These are phyloP conservation scores for Leptinotarsa texana DNA, from an alignment of 1,140 invertebrate genomes.

Conservation along the genomic window DNA sequence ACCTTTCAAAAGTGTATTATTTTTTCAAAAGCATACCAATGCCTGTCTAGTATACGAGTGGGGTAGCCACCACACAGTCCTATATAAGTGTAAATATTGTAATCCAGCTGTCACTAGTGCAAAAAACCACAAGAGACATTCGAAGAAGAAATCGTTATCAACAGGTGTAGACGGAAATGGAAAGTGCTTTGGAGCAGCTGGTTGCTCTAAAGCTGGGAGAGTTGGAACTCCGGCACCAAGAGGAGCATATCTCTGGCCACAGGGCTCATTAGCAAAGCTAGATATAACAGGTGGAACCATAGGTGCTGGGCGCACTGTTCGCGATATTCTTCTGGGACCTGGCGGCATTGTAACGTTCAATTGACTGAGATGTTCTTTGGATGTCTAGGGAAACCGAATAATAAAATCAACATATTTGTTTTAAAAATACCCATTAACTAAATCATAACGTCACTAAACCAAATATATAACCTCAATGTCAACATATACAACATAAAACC, in stretches of 20 bases:
- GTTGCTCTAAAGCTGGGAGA: slow-evolving; percentile 41
- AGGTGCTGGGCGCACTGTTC: slow-evolving; percentile 6
- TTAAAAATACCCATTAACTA: no score
- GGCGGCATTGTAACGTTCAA: slow-evolving; percentile 12
- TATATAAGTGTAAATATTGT: slow-evolving; percentile 93
- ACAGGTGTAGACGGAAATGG: slow-evolving; percentile 82
- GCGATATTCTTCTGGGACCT: slow-evolving; percentile 15
- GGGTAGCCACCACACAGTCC: slow-evolving; percentile 96
- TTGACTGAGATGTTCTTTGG: background rate
- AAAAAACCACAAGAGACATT: slow-evolving; percentile 82
- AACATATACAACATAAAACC: no score
- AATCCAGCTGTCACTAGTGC: slow-evolving; percentile 73
- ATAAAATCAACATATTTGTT: no score
- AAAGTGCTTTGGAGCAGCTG: slow-evolving; percentile 73
- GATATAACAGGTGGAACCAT: slow-evolving; percentile 21
- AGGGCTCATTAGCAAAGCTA: slow-evolving; percentile 25
- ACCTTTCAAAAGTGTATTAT: no score
- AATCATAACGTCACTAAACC: no score
- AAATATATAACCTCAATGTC: no score
- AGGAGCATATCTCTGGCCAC: slow-evolving; percentile 25
- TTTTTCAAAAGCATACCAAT: slow-evolving; percentile 68
- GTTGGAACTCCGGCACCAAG: slow-evolving; percentile 24
- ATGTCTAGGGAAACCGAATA: no score
- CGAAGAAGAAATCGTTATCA: slow-evolving; percentile 84
- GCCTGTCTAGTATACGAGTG: slow-evolving; percentile 86